Evolutionary conservation across 2,888 invertebrate genomes (phyloP), one percentile per base, ranked within the genome.

Genomic region (Dysmachus trigonus): DNA sequence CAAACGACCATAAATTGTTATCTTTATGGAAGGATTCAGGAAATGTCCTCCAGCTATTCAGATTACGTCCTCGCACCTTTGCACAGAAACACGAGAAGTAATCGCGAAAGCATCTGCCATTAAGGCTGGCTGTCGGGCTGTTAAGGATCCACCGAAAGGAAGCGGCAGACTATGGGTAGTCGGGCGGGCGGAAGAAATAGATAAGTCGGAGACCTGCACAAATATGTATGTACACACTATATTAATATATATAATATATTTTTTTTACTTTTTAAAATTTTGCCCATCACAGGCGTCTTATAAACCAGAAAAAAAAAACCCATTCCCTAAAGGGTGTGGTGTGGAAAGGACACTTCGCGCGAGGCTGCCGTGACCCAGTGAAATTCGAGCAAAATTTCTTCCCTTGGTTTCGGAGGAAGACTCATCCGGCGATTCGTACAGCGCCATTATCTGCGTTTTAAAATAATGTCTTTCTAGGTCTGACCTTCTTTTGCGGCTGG

Each of bases 1-100:
- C 82, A 82, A 82, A 82, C 82, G 82, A 82, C 82, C 74, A 85
- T 85, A 84, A 84, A 74, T 85, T 85, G 73, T 85, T 85, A 85
- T 85, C 85, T 85, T 74, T 74, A 85, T 85, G 85, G 74, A 74
- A 74, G 47, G 74, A 73, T 85, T 51, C 73, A 85, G 85, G 85
- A 85, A 85, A 85, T 85, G 85, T 85, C 85, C 85, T 53, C 41
- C 51, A 85, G 85, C 85, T 74, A 51, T 74, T 73, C 73, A 73
- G 84, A 84, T 84, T 84, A 73, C 84, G 84, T 41, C 30, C 73
- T 73, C 72, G 41, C 73, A 84, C 47, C 72, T 84, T 41, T 72
- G 35, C 71, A 82, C 35, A 82, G 62, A 33, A 62, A 62, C 82
- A 31, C 27, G 33, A 82, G 35, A 33, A 82, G 62, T 82, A 82